Base-by-base conservation (phyloP, 1,140 invertebrate genomes). In the Drosophila truncata region DNA sequence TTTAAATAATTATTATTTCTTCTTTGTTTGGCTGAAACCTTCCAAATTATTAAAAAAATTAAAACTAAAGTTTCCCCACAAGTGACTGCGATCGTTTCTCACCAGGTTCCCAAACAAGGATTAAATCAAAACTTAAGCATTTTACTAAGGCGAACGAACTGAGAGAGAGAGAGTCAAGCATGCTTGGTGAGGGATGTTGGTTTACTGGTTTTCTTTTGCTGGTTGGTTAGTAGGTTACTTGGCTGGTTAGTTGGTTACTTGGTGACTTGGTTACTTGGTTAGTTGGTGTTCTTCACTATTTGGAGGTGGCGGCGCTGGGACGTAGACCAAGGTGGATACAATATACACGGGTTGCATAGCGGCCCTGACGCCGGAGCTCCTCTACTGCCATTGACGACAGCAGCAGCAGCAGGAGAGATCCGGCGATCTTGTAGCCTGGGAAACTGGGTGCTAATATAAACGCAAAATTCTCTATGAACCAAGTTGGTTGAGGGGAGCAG, bases 381-480 rank as follows among this genome's bases (percentile, higher is more conserved):
- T 10, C 66, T 70, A 20, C 33, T 72, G 35, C 52, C 29, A 8
- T 6, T 20, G 14, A 7, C 1, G 14, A 7, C 2, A 18, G 55
- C 49, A 59, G 54, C 2, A 18, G 55, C 49, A 59, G 54, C 41
- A 54, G 70, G 47, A 73, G 67, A 57, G 82, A 59, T 64, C 60
- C 75, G 87, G 64, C 64, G 59, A 58, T 60, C 44, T 42, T 54
- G 52, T 67, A 77, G 64, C 63, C 61, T 70, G 85, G 86, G 82
- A 85, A 85, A 85, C 82, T 75, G 75, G 75, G 86, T 90, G 85
- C 85, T 91, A 85, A 54, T 61, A 91, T 90, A 90, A 90, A 90
- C 86, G 85, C 69, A 90, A 90, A 90, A 90, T 82, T 90, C 90
- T 90, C 66, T 90, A 90, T 90, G 85, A 90, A 90, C 85, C 85